Conservation (phyloP, 1,140 invertebrate genomes). For the Pectinophora gossypiella region DNA sequence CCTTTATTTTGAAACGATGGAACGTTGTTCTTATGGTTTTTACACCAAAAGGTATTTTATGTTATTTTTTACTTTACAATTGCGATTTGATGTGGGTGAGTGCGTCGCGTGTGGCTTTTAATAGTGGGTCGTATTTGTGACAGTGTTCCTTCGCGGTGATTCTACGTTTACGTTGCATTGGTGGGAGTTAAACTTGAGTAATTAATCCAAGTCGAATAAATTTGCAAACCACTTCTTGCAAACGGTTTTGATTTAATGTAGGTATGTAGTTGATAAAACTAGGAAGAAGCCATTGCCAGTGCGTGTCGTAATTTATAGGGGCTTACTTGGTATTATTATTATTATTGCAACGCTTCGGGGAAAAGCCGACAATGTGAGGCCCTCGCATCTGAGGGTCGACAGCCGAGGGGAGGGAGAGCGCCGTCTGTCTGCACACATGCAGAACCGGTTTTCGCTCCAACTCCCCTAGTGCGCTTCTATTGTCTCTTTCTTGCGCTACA, state of each 20-base stretch:
- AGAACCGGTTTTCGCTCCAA: constrained; percentile 70
- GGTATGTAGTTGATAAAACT: too few species aligned
- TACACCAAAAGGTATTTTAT: constrained; percentile 75
- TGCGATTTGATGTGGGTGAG: constrained; percentile 59
- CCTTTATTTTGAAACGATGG: constrained; percentile 74
- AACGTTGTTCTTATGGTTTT: constrained; percentile 75
- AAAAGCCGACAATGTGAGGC: constrained; percentile 63
- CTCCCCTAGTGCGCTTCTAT: constrained; percentile 59
- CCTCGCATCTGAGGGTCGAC: constrained; percentile 63
- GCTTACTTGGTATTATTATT: constrained; percentile 41
- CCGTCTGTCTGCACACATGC: constrained; percentile 72
- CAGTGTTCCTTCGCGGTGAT: constrained; percentile 17
- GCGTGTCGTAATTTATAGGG: too few species aligned
- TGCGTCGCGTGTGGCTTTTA: constrained; percentile 62
- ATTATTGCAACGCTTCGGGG: constrained; percentile 67
- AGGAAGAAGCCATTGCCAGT: too few species aligned
- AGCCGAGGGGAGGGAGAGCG: constrained; percentile 58
- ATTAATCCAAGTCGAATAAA: too few species aligned
- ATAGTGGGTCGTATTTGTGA: constrained; percentile 18
- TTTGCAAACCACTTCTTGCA: too few species aligned
- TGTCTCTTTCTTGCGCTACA: constrained; percentile 61
- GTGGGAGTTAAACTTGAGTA: too few species aligned
- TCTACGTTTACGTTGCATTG: too few species aligned
- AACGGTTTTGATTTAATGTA: too few species aligned
- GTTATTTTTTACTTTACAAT: constrained; percentile 71